A percentile compares a stretch with the other conserved stretches of the same genome.
phyloP scores from a whole-genome alignment of 1,140 invertebrate species.

The Apolygus lucorum region DNA sequence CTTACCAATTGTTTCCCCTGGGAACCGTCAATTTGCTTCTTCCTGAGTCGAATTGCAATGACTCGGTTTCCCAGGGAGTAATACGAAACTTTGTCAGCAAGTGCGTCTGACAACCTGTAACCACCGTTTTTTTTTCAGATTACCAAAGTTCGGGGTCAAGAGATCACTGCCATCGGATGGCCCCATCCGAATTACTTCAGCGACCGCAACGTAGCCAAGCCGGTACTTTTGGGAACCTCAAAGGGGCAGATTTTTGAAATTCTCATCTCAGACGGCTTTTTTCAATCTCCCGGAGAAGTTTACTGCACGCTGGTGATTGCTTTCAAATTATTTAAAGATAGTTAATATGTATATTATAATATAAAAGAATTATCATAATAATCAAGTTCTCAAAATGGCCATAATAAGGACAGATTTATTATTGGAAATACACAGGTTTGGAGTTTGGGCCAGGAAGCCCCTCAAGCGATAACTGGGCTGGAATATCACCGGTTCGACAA shows the following conservation, averaged over 20 bases:
- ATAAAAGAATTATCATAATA: too few species aligned
- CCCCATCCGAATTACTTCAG: conserved; percentile 55
- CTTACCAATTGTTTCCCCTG: too few species aligned
- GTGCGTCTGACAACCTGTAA: too few species aligned
- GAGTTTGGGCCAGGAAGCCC: conserved; percentile 59
- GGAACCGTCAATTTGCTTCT: too few species aligned
- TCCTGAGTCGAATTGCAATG: too few species aligned
- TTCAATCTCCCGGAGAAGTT: conserved; percentile 64
- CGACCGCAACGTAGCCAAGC: conserved; percentile 46
- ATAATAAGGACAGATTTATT: too few species aligned
- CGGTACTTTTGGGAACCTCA: conserved; percentile 81
- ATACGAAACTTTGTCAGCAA: too few species aligned
- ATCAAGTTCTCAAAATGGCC: too few species aligned
- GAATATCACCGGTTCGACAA: conserved; percentile 67
- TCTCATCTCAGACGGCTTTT: conserved; percentile 70
- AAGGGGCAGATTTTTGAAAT: conserved; percentile 88
- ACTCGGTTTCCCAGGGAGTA: too few species aligned
- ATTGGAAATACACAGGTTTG: too few species aligned
- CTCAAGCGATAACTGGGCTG: conserved; percentile 66
- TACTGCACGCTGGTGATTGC: conserved; percentile 75
- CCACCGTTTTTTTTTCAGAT: conserved; percentile 38
- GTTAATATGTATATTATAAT: too few species aligned
- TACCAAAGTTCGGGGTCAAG: conserved; percentile 64
- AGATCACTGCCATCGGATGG: conserved; percentile 87
- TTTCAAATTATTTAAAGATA: conserved; percentile 15